Conservation (phyloP, 2,113 vertebrate species). For the Platysternon megacephalum region DNA sequence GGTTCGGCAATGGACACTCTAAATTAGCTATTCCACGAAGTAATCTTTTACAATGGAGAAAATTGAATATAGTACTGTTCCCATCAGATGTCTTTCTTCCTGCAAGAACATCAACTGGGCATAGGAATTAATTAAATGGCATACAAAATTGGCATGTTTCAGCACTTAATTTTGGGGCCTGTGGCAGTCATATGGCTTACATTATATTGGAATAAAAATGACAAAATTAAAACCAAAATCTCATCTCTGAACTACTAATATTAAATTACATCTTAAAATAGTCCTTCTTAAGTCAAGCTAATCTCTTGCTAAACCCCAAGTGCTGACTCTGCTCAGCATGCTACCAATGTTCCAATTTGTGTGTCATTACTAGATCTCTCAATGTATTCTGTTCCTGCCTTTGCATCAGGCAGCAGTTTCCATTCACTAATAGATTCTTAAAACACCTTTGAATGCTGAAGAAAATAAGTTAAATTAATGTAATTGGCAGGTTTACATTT, state of each 20-base stretch:
- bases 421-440: not conserved
- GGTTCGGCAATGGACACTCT: not conserved
- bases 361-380: not conserved
- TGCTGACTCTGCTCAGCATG: not conserved
- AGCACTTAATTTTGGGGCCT: not conserved
- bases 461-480: not conserved
- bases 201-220: not conserved
- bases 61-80: not conserved
- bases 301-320: not conserved
- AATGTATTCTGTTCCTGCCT: not conserved
- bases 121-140: not conserved
- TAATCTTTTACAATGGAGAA: not conserved
- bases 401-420: not conserved
- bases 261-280: not conserved
- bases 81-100: not conserved
- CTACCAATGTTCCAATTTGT: not conserved
- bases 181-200: not conserved
- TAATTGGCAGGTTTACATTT: conserved; percentile 22
- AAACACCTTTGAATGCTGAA: not conserved
- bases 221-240: not conserved
- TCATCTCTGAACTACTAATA: not conserved
- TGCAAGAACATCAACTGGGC: not conserved
- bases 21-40: not conserved
- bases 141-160: not conserved
- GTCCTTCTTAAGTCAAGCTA: not conserved